phyloP scores from a whole-genome alignment of 1,140 invertebrate species.

The Aculops lycopersici region DNA sequence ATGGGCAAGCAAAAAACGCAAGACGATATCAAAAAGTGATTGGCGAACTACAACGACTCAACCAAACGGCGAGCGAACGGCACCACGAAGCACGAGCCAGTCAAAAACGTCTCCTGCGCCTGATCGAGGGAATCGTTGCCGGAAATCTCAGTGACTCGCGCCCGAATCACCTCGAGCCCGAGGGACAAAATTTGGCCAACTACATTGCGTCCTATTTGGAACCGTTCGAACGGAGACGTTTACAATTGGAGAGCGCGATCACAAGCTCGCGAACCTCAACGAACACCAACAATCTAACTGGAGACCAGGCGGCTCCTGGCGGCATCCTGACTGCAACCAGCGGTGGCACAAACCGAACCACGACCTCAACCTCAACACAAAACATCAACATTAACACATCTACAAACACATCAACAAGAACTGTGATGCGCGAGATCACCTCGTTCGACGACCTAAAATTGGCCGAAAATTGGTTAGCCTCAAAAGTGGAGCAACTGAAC shows the following conservation, averaged over 20 bases:
- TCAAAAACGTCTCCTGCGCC: neutral
- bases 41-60: neutral
- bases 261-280: neutral
- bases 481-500: neutral
- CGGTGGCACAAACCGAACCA: neutral
- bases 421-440: too few species aligned
- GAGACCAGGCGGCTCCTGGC: too few species aligned
- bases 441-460: neutral
- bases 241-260: neutral
- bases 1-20: neutral
- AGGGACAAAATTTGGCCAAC: neutral
- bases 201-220: neutral
- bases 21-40: neutral
- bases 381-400: neutral
- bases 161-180: neutral
- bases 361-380: neutral
- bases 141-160: neutral
- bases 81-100: neutral
- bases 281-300: neutral
- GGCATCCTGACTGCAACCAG: too few species aligned
- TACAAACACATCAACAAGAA: too few species aligned
- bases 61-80: neutral
- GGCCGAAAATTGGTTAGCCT: neutral
- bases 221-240: neutral
- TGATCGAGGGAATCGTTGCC: neutral